phyloP scores from a whole-genome alignment of 2,797 vertebrate genomes.

The Clamator glandarius region DNA sequence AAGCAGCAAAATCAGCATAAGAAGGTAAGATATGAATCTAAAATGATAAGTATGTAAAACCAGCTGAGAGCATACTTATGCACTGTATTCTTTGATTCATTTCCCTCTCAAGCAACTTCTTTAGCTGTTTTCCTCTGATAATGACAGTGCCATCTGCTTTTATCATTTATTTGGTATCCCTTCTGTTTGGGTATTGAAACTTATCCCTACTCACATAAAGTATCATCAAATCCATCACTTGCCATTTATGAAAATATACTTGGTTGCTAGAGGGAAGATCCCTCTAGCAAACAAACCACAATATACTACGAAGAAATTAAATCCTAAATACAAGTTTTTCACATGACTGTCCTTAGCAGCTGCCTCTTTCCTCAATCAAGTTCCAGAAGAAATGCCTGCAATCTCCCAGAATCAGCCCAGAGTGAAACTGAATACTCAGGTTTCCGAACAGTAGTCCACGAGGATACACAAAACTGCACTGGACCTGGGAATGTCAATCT shows the following conservation, averaged over 20 bases:
- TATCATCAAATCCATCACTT: neutral
- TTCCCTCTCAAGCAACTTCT: neutral
- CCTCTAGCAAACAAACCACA: neutral
- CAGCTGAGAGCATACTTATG: neutral
- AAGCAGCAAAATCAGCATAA: neutral
- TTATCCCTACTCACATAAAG: neutral
- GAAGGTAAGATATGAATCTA: neutral
- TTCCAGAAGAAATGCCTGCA: neutral
- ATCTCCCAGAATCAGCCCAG: neutral
- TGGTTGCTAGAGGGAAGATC: neutral
- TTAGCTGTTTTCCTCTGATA: neutral
- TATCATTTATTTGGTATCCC: neutral
- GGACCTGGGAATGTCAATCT: neutral
- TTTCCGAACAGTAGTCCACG: constrained; percentile 19
- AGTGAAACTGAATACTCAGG: neutral
- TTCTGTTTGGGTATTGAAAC: neutral
- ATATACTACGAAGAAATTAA: neutral
- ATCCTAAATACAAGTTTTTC: neutral
- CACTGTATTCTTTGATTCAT: neutral
- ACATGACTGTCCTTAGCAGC: neutral
- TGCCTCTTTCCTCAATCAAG: neutral
- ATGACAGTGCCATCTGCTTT: neutral
- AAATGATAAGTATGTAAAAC: neutral
- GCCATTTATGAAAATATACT: neutral
- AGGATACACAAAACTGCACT: neutral